Percentiles rank a stretch among this genome's conserved stretches.
These are phyloP conservation scores for Pterobdella sp. DNA, from an alignment of 2,888 invertebrate genomes.

Conservation along the genomic window DNA sequence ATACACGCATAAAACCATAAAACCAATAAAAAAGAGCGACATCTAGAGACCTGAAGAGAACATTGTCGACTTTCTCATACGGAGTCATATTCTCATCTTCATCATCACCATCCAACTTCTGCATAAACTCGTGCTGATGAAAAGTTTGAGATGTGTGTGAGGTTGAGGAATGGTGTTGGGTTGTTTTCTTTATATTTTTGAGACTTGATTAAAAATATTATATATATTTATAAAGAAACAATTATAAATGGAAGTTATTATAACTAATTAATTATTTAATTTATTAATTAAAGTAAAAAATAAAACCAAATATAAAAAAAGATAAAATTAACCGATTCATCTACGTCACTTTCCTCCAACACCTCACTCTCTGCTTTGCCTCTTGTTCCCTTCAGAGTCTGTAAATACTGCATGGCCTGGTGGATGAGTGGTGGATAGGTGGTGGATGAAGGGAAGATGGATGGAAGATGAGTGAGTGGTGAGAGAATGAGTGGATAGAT, in stretches of 20 bases:
- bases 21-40: too few species aligned
- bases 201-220: background rate
- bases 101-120: constrained; percentile 1
- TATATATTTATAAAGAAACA: background rate
- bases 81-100: constrained; percentile 29
- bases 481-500: background rate
- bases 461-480: background rate
- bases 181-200: too few species aligned
- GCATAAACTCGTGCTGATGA: constrained; percentile 3
- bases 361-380: constrained; percentile 34
- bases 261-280: background rate
- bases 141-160: background rate
- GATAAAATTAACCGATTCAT: constrained; percentile 17
- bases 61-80: constrained; percentile 21
- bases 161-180: background rate
- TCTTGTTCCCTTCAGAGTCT: constrained; percentile 41
- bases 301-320: background rate
- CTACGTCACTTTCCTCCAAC: constrained; percentile 32
- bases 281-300: background rate
- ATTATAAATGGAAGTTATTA: background rate
- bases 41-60: constrained; percentile 34
- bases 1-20: background rate
- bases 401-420: constrained; percentile 39
- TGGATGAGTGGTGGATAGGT: background rate
- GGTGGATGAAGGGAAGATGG: background rate